Base-by-base conservation (phyloP, 2,888 invertebrate genomes). In the Lepetodrilus schrolli region DNA sequence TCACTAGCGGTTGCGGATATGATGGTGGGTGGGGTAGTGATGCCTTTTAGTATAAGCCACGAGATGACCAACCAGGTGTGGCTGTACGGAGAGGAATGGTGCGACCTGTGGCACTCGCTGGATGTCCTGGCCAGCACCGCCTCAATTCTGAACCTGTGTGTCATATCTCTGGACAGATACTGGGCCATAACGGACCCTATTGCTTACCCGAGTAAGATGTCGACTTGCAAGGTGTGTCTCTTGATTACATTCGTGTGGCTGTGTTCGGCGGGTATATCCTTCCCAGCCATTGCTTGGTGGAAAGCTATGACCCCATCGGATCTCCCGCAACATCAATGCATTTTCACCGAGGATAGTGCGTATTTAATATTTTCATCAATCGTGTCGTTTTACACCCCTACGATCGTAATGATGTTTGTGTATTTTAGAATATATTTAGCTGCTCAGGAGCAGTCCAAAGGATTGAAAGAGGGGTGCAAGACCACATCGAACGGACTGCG, bases 111-210 rank as follows among this genome's bases (percentile, higher is more conserved):
- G 98, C 94, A 98, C 72, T 98, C 98, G 0, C 91, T 99, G 79
- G 99, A 99, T 89, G 99, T 99, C 1, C 93, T 99, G 1, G 98
- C 98, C 85, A 97, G 97, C 85, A 99, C 99, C 0, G 98, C 98
- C 4, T 98, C 98, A 10, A 99, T 99, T 84, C 93, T 99, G 69
- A 99, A 99, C 91, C 92, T 99, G 72, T 99, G 99, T 91, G 97
- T 99, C 36, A 99, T 98, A 86, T 96, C 97, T 0, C 90, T 98
- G 85, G 98, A 98, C 90, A 94, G 98, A 20, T 99, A 99, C 91
- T 98, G 98, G 98, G 99, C 99, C 58, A 99, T 99, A 78, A 98
- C 97, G 13, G 98, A 99, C 91, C 99, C 99, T 0, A 97, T 99
- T 82, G 96, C 96, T 66, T 99, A 99, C 91, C 97, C 98, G 1